A percentile compares a stretch with the other conserved stretches of the same genome.
phyloP scores from a whole-genome alignment of 2,113 vertebrate species.

The Monarcha castaneiventris region DNA sequence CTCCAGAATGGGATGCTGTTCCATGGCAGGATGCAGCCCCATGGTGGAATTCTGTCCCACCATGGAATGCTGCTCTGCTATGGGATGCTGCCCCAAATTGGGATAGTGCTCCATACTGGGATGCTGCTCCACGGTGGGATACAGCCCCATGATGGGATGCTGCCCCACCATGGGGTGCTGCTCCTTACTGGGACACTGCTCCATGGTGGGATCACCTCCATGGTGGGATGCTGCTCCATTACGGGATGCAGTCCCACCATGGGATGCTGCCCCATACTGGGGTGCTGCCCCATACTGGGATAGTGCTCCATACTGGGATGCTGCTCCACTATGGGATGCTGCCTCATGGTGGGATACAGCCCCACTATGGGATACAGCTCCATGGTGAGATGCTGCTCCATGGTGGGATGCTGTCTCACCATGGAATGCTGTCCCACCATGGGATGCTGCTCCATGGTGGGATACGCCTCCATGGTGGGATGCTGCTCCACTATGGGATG shows the following conservation, averaged over 20 bases:
- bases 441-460: rapidly evolving
- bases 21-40: rapidly evolving
- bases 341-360: rapidly evolving
- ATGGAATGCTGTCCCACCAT: rapidly evolving
- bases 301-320: too few species aligned
- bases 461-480: neutral
- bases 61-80: rapidly evolving
- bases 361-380: too few species aligned
- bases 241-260: rapidly evolving
- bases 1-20: neutral
- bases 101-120: rapidly evolving
- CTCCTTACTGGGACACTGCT: too few species aligned
- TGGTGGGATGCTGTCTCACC: rapidly evolving
- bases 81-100: too few species aligned
- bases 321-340: too few species aligned
- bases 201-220: too few species aligned
- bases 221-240: rapidly evolving
- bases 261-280: rapidly evolving
- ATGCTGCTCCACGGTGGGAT: too few species aligned
- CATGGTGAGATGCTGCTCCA: too few species aligned
- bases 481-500: rapidly evolving
- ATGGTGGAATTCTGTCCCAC: neutral
- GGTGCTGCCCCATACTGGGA: rapidly evolving
- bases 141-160: rapidly evolving
- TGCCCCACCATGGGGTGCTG: rapidly evolving